phyloP scores from a whole-genome alignment of 2,113 vertebrate genomes.

The Xiphorhynchus elegans region DNA sequence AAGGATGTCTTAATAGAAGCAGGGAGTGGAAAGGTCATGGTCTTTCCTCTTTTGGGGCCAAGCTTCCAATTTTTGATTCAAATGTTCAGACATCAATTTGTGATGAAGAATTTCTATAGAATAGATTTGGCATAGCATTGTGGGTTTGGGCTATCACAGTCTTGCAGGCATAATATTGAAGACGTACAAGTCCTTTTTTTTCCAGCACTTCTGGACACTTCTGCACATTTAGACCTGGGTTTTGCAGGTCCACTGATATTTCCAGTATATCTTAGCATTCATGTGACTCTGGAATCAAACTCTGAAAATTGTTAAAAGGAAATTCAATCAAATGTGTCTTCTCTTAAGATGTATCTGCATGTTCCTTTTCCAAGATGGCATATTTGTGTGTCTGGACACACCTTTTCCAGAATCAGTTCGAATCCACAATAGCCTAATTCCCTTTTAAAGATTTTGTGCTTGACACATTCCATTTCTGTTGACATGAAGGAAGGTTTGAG shows the following conservation, averaged over 20 bases:
- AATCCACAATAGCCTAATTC: background rate
- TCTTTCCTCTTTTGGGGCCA: background rate
- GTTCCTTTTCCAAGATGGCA: background rate
- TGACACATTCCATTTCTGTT: background rate
- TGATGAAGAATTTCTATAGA: background rate
- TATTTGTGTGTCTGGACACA: background rate
- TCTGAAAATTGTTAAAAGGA: background rate
- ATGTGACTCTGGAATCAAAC: background rate
- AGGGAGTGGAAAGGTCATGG: background rate
- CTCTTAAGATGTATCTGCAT: background rate
- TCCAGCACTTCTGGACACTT: background rate
- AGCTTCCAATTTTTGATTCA: background rate
- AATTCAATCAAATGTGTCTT: background rate
- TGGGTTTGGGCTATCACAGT: background rate
- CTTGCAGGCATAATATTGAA: rapidly evolving
- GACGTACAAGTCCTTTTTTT: background rate
- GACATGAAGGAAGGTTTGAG: background rate
- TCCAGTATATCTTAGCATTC: background rate
- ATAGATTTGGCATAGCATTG: background rate
- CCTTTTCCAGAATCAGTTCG: background rate
- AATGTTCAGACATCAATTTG: background rate
- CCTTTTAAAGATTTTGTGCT: background rate
- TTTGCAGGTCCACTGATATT: background rate
- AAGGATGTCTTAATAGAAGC: background rate
- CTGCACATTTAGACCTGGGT: background rate